Percentiles rank a stretch among this genome's conserved stretches.
These are phyloP conservation scores for Columbina picui DNA, from an alignment of 2,113 vertebrate genomes.

Conservation along the genomic window DNA sequence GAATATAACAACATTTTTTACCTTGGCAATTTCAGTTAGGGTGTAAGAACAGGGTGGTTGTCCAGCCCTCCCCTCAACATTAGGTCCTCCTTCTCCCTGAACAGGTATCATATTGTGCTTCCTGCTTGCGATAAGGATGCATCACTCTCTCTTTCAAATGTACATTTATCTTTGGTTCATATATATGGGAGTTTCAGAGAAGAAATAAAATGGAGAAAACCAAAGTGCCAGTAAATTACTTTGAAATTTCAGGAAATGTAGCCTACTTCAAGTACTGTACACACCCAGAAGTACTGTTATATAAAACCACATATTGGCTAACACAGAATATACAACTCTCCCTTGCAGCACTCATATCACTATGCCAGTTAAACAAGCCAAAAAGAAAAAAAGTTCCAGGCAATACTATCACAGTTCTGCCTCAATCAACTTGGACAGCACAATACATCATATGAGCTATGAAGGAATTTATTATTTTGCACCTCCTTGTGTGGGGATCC, in stretches of 20 bases:
- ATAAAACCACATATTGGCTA: background rate
- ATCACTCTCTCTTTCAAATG: background rate
- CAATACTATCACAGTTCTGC: background rate
- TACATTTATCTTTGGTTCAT: background rate
- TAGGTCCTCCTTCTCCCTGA: background rate
- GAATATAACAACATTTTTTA: background rate
- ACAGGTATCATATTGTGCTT: background rate
- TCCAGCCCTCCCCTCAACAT: background rate
- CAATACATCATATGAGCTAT: background rate
- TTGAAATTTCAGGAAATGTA: background rate
- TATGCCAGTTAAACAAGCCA: background rate
- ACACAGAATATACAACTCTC: background rate
- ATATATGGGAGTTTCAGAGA: background rate
- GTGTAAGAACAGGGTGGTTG: background rate
- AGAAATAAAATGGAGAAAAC: background rate
- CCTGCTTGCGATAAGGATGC: background rate
- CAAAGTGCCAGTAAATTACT: background rate
- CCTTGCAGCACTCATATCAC: background rate
- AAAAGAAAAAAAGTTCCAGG: background rate
- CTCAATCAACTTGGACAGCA: slow-evolving; percentile 5
- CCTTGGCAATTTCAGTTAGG: background rate
- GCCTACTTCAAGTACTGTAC: background rate
- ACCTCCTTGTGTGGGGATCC: background rate
- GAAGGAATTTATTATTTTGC: slow-evolving; percentile 1
- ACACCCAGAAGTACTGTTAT: background rate